Base-by-base conservation (phyloP, 2,888 invertebrate genomes). In the Lacanobia wlatinum region DNA sequence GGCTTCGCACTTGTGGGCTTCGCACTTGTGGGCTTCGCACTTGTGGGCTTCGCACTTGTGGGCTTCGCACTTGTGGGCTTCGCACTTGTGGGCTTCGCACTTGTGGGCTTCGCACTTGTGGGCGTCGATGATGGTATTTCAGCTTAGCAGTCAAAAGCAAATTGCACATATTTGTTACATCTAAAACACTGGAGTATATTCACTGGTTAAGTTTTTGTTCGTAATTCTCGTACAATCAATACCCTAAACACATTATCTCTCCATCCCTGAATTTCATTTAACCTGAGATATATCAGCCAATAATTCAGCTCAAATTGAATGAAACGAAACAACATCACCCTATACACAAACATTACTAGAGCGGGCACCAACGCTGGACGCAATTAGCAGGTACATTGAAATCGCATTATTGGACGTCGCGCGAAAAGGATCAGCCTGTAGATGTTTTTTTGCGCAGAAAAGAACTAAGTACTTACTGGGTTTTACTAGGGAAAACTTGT, bases 321-420 rank as follows among this genome's bases (percentile, higher is more conserved):
- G 21, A 68, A 64, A 60, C 18, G 50, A 61, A 46, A 46, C 0
- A 46, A 52, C 80, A 85, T 67, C 88, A 89, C 0, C 81, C 87
- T 87, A 83, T 90, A 84, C 66, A 70, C 56, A 69, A 84, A 76
- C 79, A 87, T 84, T 83, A 84, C 88, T 70, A 62, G 73, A 84
- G 70, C 72, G 69, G 87, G 84, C 85, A 88, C 85, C 88, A 82
- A 82, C 87, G 87, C 87, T 85, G 84, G 84, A 87, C 87, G 90
- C 93, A 94, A 94, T 94, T 93, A 94, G 92, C 89, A 87, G 85
- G 89, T 89, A 93, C 93, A 93, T 90, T 87, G 93, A 92, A 94
- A 93, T 91, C 89, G 92, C 93, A 93, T 94, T 94, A 92, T 91
- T 89, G 90, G 86, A 85, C 84, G 84, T 86, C 73, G 85, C 77